Evolutionary conservation across 2,797 vertebrate genomes (phyloP), one percentile per base, ranked within the genome.

Genomic region (Danio choprae): DNA sequence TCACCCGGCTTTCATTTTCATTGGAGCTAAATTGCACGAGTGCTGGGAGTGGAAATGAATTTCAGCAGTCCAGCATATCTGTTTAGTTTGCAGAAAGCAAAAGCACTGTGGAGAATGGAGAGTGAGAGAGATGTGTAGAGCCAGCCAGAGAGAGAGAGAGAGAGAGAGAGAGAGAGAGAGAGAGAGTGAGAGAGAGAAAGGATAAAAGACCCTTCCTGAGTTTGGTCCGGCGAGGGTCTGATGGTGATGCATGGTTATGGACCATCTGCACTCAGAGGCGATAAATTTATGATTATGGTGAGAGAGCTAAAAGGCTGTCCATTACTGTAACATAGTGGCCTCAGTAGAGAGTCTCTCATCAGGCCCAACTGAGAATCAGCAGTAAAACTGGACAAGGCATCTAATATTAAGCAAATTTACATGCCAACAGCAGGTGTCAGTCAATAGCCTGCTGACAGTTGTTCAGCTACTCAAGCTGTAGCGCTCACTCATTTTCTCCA

Each of bases 231-330:
- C 74, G 79, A 77, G 82, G 84, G 81, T 81, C 84, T 89, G 8
- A 74, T 89, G 82, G 83, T 95, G 94, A 96, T 93, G 91, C 92
- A 95, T 88, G 92, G 86, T 94, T 93, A 94, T 93, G 91, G 93
- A 91, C 90, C 93, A 94, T 94, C 94, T 95, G 94, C 93, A 92
- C 93, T 92, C 91, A 77, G 91, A 88, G 91, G 90, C 88, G 89
- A 89, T 87, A 91, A 93, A 96, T 95, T 95, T 94, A 95, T 87
- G 93, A 91, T 91, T 83, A 8, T 89, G 84, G 89, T 82, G 85
- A 88, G 93, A 90, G 92, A 93, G 91, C 91, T 86, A 89, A 89
- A 90, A 94, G 92, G 92, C 92, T 89, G 93, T 93, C 94, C 93
- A 89, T 93, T 90, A 92, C 92, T 89, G 88, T 93, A 94, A 94